Evolutionary conservation across 2,888 invertebrate genomes (phyloP), one percentile per base, ranked within the genome.

Genomic region (Lysandra bellargus): DNA sequence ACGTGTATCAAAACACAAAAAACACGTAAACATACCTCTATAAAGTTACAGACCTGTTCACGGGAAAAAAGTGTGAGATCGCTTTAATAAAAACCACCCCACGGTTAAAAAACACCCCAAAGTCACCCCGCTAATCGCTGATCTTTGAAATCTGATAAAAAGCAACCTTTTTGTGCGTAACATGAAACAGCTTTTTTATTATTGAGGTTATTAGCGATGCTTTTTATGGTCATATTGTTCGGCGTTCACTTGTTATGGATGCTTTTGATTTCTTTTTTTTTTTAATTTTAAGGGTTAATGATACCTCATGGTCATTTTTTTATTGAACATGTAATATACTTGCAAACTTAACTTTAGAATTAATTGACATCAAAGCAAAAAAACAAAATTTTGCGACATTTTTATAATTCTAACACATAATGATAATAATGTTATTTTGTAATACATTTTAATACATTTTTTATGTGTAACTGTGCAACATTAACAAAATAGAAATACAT

Each of bases 51-150:
- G 57, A 88, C 86, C 81, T 84, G 85, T 86, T 87, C 86, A 83
- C 79, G 81, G 85, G 86, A 90, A 91, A 91, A 90, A 88, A 83
- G 80, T 76, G 79, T 88, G 89, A 89, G 93, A 93, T 93, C 93
- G 93, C 91, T 92, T 93, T 88, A 92, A 93, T 88, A 88, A 92
- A 92, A 88, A 81, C 83, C 91, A 91, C 92, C 92, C 84, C 73
- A 1, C 53, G 76, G 49, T 57, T 89, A 88, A 92, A 92, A 92
- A 92, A 91, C 85, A 88, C 89, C 87, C 89, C 87, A 85, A 82
- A 83, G 79, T 83, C 82, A 84, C 84, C 84, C 84, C 73, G 83
- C 84, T 86, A 88, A 88, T 87, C 86, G 87, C 86, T 89, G 49
- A 79, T 88, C 88, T 88, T 83, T 84, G 81, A 79, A 82, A 82